phyloP scores from a whole-genome alignment of 2,797 vertebrate species.

The Mus caroli region DNA sequence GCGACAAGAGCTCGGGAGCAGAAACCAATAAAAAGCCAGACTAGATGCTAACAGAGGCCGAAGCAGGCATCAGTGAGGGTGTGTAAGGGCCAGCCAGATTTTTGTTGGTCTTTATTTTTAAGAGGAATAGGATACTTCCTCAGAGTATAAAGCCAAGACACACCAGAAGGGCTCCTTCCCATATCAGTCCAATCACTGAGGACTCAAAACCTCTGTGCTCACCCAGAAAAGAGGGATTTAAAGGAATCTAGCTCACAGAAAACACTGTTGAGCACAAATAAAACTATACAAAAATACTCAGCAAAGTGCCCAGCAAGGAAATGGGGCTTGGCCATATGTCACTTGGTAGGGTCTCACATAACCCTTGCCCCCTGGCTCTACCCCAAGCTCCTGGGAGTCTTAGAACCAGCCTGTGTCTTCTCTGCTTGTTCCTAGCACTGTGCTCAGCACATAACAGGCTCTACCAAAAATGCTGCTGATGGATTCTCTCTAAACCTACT shows the following conservation, averaged over 20 bases:
- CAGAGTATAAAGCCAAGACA: constrained; percentile 39
- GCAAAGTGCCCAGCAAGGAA: constrained; percentile 30
- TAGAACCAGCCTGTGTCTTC: constrained; percentile 14
- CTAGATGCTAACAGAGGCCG: background rate
- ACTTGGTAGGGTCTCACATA: constrained; percentile 11
- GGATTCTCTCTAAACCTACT: constrained; percentile 41
- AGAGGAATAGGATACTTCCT: constrained; percentile 27
- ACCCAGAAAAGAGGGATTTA: constrained; percentile 52
- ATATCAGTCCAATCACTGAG: constrained; percentile 10
- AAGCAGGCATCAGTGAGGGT: background rate
- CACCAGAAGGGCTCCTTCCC: constrained; percentile 36
- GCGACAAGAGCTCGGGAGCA: constrained; percentile 49
- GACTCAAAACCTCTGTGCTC: constrained; percentile 58
- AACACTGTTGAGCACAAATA: background rate
- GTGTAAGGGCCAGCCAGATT: background rate
- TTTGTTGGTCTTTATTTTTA: constrained; percentile 61
- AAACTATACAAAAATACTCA: constrained; percentile 33
- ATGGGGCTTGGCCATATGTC: constrained; percentile 20
- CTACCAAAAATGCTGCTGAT: constrained; percentile 67
- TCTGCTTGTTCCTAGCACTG: constrained; percentile 54
- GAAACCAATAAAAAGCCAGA: background rate
- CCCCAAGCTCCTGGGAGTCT: constrained; percentile 30
- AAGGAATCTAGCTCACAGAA: constrained; percentile 30
- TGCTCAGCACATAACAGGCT: constrained; percentile 51
- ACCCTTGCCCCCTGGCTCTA: background rate